These are phyloP conservation scores for Diadophis punctatus DNA, from an alignment of 2,113 vertebrate genomes.

Conservation along the genomic window DNA sequence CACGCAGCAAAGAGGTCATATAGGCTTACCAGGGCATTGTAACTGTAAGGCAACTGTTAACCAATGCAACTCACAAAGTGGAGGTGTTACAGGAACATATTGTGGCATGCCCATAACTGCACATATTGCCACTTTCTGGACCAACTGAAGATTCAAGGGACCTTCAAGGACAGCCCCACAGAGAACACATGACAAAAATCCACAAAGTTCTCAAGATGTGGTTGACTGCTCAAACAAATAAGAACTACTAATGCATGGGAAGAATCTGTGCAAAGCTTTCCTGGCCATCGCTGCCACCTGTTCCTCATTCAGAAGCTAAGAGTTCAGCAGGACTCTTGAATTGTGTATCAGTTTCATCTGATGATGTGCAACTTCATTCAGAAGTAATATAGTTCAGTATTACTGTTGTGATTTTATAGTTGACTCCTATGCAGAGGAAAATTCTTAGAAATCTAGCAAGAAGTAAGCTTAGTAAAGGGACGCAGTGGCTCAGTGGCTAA, in stretches of 20 bases:
- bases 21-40: background rate
- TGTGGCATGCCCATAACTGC: background rate
- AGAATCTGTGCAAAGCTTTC: background rate
- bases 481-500: too few species aligned
- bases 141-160: background rate
- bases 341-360: background rate
- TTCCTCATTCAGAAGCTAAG: background rate
- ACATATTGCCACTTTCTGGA: background rate
- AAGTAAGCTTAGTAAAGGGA: background rate
- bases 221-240: background rate
- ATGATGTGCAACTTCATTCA: too few species aligned
- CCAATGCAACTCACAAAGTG: background rate
- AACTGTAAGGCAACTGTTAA: background rate
- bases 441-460: background rate
- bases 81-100: background rate
- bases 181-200: background rate
- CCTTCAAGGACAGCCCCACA: background rate
- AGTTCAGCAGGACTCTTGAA: background rate
- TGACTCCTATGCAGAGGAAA: background rate
- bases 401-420: background rate
- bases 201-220: background rate
- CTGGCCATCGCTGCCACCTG: background rate
- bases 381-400: background rate
- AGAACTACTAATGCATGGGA: background rate
- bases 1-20: background rate